Evolutionary conservation across 2,797 vertebrate species (phyloP).

Genomic region (Sardinella longiceps): DNA sequence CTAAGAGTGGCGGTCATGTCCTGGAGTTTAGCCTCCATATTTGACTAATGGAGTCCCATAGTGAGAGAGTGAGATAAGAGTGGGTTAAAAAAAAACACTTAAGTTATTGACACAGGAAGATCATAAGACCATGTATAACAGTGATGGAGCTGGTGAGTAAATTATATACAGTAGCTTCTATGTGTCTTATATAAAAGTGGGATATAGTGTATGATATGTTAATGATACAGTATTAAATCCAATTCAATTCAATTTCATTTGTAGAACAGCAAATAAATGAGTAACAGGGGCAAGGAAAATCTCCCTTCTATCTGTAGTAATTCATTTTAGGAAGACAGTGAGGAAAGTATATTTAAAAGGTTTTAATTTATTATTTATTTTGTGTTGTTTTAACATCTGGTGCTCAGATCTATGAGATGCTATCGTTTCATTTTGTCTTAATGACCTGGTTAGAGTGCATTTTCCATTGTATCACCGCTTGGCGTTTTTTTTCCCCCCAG

Average conservation of each 20-base stretch:
- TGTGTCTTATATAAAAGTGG: not conserved
- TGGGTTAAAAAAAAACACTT: constrained; percentile 81
- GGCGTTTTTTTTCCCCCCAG: not conserved
- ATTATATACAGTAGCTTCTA: not conserved
- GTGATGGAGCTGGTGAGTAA: not conserved
- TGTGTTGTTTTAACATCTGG: not conserved
- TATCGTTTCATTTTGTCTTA: not conserved
- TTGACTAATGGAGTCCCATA: constrained; percentile 89
- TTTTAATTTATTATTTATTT: no score
- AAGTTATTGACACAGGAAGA: not conserved
- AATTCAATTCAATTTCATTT: no score
- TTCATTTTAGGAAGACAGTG: not conserved
- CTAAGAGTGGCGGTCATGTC: constrained; percentile 98
- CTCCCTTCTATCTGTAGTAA: no score
- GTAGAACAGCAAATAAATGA: no score
- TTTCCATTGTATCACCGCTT: not conserved
- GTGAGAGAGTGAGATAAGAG: constrained; percentile 83
- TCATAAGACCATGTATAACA: not conserved
- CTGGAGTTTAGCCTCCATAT: constrained; percentile 98
- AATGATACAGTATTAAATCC: not conserved
- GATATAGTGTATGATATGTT: not conserved
- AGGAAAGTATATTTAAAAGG: not conserved
- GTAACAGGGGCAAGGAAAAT: no score
- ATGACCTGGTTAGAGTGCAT: not conserved
- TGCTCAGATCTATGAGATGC: not conserved